Conservation (phyloP, 2,888 invertebrate genomes). For the Galerucella calmariensis region DNA sequence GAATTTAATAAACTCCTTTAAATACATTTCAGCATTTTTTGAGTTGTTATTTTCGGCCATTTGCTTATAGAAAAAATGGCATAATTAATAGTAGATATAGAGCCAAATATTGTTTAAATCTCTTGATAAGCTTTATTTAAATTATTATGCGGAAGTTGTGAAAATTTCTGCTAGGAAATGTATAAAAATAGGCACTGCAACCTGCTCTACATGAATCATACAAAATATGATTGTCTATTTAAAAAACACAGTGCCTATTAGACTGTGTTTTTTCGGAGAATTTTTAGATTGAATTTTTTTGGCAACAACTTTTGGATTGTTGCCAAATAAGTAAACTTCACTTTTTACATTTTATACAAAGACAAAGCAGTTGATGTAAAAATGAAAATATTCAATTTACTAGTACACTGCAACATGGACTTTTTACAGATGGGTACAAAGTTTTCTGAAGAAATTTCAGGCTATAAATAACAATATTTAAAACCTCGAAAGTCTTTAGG, state of each 20-base stretch:
- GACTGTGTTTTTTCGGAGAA: slow-evolving; percentile 20
- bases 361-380: not conserved
- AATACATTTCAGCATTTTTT: not conserved
- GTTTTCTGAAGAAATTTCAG: no score
- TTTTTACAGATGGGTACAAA: no score
- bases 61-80: no score
- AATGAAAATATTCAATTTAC: not conserved
- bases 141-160: not conserved
- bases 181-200: not conserved
- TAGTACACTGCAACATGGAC: not conserved
- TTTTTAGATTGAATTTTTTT: slow-evolving; percentile 34
- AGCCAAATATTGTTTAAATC: no score
- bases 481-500: no score
- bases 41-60: not conserved
- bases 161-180: not conserved
- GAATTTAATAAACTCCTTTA: not conserved
- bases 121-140: not conserved
- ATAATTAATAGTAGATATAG: no score
- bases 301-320: slow-evolving; percentile 30
- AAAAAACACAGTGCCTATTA: slow-evolving; percentile 8
- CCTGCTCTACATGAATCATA: slow-evolving; percentile 4
- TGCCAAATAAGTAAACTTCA: slow-evolving; percentile 35
- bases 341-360: slow-evolving; percentile 13
- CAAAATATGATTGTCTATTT: not conserved
- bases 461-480: no score